Base-by-base conservation (phyloP, 1,140 invertebrate species). In the Ooceraea biroi region DNA sequence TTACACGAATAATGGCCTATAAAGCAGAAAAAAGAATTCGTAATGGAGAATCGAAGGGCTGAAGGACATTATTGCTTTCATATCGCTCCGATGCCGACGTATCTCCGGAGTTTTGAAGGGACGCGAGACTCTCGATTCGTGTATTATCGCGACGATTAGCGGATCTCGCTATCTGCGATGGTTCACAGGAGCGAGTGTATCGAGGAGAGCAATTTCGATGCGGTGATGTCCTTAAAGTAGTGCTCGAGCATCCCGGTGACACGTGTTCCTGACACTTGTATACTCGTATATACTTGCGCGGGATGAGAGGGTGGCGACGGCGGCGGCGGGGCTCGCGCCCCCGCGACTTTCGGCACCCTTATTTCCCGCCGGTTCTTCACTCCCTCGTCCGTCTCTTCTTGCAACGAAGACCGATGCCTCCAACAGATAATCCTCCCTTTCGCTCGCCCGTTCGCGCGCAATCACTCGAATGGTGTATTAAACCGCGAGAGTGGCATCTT, bases 241-340 rank as follows among this genome's bases (percentile, higher is more conserved):
- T 72, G 80, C 84, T 88, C 69, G 88, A 87, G 76, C 86, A 88
- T 90, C 87, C 84, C 85, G 88, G 87, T 89, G 90, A 92, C 92
- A 91, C 91, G 90, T 93, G 92, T 92, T 93, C 73, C 88, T 93
- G 92, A 93, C 92, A 93, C 90, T 93, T 93, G 90, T 91, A 90
- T 90, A 90, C 89, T 82, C 65, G 58, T 60, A 7, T n/a, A 55
- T 60, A 66, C 50, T 50, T 12, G 19, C 52, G 65, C 65, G 72
- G 44, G 85, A 88, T 76, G 83, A 87, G 52, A 85, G 77, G 71
- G 14, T 52, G 66, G 55, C 10, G 66, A n/a, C n/a, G n/a, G n/a
- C n/a, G n/a, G n/a, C n/a, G n/a, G n/a, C n/a, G n/a, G n/a, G n/a
- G 55, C 46, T 73, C 17, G 77, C 25, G 50, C 25, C 27, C 36